Conservation (phyloP, 2,797 vertebrate species). For the Leucoraja ocellata region DNA sequence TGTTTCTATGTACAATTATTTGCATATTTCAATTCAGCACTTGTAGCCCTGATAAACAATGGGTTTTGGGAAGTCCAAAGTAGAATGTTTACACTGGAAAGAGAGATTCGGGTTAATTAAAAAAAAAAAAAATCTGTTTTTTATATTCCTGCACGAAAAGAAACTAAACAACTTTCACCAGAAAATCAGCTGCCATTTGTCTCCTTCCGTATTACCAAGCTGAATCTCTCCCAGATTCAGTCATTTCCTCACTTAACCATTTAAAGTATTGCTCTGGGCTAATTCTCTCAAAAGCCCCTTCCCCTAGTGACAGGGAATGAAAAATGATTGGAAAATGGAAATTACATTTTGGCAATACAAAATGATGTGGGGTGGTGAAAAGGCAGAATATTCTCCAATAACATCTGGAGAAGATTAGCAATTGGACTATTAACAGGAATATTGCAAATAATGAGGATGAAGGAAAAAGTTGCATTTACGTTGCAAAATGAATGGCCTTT, state of each 20-base stretch:
- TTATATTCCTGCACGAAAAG: neutral
- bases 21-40: neutral
- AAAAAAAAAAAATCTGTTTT: neutral
- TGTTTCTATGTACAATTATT: neutral
- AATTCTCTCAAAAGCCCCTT: neutral
- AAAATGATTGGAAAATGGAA: constrained; percentile 1
- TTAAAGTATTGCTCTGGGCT: neutral
- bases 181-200: neutral
- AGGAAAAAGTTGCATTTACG: constrained; percentile 4
- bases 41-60: neutral
- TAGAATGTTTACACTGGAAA: neutral
- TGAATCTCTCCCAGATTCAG: neutral
- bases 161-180: neutral
- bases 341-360: constrained; percentile 1
- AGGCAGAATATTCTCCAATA: neutral
- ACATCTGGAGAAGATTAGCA: constrained; percentile 20
- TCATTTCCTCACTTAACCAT: neutral
- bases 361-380: neutral
- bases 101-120: neutral
- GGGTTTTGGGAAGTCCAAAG: neutral
- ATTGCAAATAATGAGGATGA: constrained; percentile 20
- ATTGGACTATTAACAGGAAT: neutral
- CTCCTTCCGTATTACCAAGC: neutral
- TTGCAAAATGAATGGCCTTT: neutral
- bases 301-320: neutral